A percentile compares a stretch with the other conserved stretches of the same genome.
Evolutionary conservation across 2,113 vertebrate species (phyloP).

Genomic region (Bubo bubo): DNA sequence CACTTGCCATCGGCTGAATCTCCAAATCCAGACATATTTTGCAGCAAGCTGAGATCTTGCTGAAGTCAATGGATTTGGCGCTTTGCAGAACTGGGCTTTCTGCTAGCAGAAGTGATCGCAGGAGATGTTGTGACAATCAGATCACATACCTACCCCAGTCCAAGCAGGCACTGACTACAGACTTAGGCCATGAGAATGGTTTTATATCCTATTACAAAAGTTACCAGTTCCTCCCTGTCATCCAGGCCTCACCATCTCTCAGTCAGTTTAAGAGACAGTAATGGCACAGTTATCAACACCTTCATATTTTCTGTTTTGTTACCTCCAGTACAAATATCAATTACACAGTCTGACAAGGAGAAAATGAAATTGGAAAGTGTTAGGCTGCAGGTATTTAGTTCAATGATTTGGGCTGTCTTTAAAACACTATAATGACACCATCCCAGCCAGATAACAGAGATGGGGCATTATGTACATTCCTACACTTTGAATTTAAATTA

Average conservation of each 20-base stretch:
- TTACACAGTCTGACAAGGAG: conserved; percentile 57
- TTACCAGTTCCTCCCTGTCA: conserved; percentile 67
- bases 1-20: background rate
- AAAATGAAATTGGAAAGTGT: conserved; percentile 45
- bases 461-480: background rate
- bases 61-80: background rate
- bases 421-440: conserved; percentile 10
- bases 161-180: background rate
- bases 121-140: background rate
- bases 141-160: no score
- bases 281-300: conserved; percentile 10
- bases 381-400: conserved; percentile 49
- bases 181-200: fast-evolving
- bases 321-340: conserved; percentile 47
- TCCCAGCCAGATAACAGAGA: background rate
- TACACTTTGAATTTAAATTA: conserved; percentile 39
- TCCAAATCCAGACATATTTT: background rate
- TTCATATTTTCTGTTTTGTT: conserved; percentile 40
- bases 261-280: background rate
- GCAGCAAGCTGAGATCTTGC: background rate
- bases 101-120: background rate
- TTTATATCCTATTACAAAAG: background rate
- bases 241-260: background rate
- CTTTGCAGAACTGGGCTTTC: background rate
- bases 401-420: background rate